Base-by-base conservation (phyloP, 1,140 invertebrate species). In the Orius laevigatus region DNA sequence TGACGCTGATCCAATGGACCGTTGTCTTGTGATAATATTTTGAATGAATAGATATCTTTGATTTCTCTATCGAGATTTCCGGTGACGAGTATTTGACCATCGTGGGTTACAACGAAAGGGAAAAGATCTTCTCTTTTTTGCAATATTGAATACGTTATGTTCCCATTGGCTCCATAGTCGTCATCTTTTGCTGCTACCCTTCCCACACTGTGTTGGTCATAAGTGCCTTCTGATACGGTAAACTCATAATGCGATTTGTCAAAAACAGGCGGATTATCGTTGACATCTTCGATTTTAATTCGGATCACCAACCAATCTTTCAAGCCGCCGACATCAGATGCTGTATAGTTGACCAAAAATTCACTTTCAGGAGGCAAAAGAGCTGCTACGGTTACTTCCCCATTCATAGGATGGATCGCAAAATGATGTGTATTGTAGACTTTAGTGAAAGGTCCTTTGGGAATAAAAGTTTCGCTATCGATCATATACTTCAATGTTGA, bases 211-310 rank as follows among this genome's bases (percentile, higher is more conserved):
- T 72, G 71, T 25, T 76, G 70, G 5, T 75, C 69, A 59, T 84
- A 81, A 38, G 70, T 69, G 1, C 84, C 81, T 67, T 93, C 89
- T 12, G 78, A 67, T 0, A 88, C 70, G 53, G 85, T 79, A 58
- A 90, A 91, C 11, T 72, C 78, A 61, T 91, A 93, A 71, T 76
- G 81, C 1, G 78, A 71, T 56, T 83, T 78, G 52, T 76, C 77
- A 54, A 92, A 93, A 39, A 76, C 72, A 0, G 88, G 88, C 11
- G 79, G 72, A 60, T 90, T 84, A 59, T 92, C 81, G 59, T 93
- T 93, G 0, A 89, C 73, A 62, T 92, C 87, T 52, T 75, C 74
- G 0, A 91, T 68, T 20, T 70, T 66, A 35, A 77, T 65, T 45
- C 78, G 73, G 1, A 92, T 64, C 33, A 73, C 74, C 2, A 84